phyloP scores from a whole-genome alignment of 1,140 invertebrate genomes.

The Drosophila mojavensis region DNA sequence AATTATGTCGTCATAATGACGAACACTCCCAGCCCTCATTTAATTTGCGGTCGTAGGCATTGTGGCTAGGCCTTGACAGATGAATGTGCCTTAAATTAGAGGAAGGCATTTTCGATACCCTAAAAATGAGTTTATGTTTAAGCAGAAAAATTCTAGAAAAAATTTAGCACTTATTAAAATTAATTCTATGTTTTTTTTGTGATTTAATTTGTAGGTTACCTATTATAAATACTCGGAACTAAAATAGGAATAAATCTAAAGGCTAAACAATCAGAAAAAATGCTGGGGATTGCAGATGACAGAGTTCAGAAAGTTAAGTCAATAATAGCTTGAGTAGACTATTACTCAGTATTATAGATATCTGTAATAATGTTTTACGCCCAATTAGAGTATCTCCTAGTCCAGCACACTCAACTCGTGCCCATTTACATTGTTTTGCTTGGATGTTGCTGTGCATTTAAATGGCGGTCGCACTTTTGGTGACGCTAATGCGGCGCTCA shows the following conservation, averaged over 20 bases:
- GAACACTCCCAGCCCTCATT: background rate
- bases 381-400: background rate
- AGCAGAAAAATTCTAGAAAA: no score
- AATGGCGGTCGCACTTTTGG: slow-evolving; percentile 46
- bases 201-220: no score
- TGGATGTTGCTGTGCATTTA: slow-evolving; percentile 37
- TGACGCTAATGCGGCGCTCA: slow-evolving; percentile 56
- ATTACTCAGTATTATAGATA: no score
- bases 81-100: slow-evolving; percentile 54
- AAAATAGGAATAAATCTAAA: no score
- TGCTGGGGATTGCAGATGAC: no score
- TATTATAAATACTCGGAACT: no score
- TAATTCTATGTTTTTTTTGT: no score
- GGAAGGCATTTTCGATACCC: slow-evolving; percentile 12
- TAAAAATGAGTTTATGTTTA: no score
- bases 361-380: background rate
- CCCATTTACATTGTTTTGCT: background rate
- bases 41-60: slow-evolving; percentile 6
- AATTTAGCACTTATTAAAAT: no score
- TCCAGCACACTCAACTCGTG: background rate
- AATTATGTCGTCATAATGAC: background rate
- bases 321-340: no score
- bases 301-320: no score
- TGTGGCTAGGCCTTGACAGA: slow-evolving; percentile 40
- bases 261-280: no score